phyloP scores from a whole-genome alignment of 2,113 vertebrate genomes.

The Apaloderma vittatum region DNA sequence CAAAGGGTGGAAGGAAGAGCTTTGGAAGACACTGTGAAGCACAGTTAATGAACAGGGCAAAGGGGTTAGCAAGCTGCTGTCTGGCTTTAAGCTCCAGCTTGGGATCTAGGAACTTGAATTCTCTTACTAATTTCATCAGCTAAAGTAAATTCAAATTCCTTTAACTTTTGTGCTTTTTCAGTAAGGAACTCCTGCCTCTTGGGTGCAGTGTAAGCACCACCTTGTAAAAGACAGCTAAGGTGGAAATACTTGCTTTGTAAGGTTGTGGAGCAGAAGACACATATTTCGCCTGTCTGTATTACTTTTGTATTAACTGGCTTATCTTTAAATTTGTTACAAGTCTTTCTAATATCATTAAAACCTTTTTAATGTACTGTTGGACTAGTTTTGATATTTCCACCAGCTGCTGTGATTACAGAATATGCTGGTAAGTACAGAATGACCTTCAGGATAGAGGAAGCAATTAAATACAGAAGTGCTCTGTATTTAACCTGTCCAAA shows the following conservation, averaged over 20 bases:
- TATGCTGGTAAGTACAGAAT: not conserved
- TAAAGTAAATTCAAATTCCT: not conserved
- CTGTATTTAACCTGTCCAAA: not conserved
- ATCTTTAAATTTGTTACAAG: not conserved
- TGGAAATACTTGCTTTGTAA: not conserved
- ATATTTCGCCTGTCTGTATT: not conserved
- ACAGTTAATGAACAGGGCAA: not conserved
- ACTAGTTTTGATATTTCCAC: not conserved
- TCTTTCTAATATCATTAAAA: conserved; percentile 35
- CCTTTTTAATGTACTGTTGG: not conserved
- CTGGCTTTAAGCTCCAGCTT: not conserved
- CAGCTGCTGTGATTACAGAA: not conserved
- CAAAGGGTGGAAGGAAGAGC: not conserved
- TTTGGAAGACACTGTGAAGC: not conserved
- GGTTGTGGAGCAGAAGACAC: not conserved
- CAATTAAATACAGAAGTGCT: not conserved
- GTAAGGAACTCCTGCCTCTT: not conserved
- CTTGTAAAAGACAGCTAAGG: not conserved
- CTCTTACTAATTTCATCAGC: not conserved
- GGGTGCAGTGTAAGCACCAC: not conserved
- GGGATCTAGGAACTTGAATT: not conserved
- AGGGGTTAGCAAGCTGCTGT: not conserved
- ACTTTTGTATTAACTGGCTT: not conserved
- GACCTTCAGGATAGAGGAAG: not conserved
- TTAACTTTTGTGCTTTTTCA: not conserved